Percentiles rank a stretch among this genome's conserved stretches.
phyloP scores from a whole-genome alignment of 1,140 invertebrate genomes.

The Hylyphantes graminicola region DNA sequence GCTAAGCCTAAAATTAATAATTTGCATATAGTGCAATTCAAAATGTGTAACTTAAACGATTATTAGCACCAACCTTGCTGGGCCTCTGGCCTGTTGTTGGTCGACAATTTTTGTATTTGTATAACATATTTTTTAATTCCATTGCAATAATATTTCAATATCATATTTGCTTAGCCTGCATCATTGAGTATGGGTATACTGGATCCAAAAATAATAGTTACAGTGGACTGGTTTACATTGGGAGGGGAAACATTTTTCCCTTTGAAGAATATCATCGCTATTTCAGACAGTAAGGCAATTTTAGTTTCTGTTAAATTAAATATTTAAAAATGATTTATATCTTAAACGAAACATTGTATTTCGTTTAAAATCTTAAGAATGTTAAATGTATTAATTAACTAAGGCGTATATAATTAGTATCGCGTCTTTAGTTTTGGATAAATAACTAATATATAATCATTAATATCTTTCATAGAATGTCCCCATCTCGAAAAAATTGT shows the following conservation, averaged over 20 bases:
- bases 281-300: slow-evolving; percentile 15
- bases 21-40: too few species aligned
- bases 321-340: not conserved
- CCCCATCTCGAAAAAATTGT: slow-evolving; percentile 22
- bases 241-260: not conserved
- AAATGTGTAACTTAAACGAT: too few species aligned
- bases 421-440: not conserved
- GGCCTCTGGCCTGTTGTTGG: too few species aligned
- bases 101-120: too few species aligned
- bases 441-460: not conserved
- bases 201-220: slow-evolving; percentile 30
- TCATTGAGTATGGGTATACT: slow-evolving; percentile 13
- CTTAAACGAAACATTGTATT: not conserved
- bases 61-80: too few species aligned
- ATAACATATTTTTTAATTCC: too few species aligned
- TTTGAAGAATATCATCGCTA: not conserved
- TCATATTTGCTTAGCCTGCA: slow-evolving; percentile 6
- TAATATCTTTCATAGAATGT: not conserved
- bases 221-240: not conserved
- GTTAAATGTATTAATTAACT: too few species aligned
- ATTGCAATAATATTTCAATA: too few species aligned
- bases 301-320: not conserved
- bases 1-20: too few species aligned
- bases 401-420: not conserved
- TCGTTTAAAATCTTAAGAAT: not conserved